These are phyloP conservation scores for Zoanthus sociatus DNA, from an alignment of 92 coral and sea anemone genomes.

Conservation along the genomic window DNA sequence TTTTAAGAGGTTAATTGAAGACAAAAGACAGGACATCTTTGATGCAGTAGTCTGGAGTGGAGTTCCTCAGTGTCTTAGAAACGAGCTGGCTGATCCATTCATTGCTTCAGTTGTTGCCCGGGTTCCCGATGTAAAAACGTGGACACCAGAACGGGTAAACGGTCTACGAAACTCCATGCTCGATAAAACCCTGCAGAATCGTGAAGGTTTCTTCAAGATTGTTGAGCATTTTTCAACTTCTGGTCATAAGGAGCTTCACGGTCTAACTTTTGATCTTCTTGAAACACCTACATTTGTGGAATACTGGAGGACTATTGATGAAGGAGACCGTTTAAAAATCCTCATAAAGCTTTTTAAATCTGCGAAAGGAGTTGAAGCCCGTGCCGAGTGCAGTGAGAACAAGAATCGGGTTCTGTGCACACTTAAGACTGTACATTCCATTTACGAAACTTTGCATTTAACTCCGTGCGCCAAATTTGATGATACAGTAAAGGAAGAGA, in stretches of 20 bases:
- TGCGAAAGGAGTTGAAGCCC: not conserved
- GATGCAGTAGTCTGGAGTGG: slow-evolving; percentile 55
- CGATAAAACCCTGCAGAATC: slow-evolving; percentile 53
- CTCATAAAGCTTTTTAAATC: not conserved
- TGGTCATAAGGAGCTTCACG: slow-evolving; percentile 14
- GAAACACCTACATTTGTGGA: not conserved
- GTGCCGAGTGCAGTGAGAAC: not conserved
- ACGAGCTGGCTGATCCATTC: slow-evolving; percentile 56
- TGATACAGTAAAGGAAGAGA: not conserved
- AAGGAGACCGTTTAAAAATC: not conserved
- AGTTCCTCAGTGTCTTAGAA: slow-evolving; percentile 58
- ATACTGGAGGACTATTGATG: slow-evolving; percentile 29
- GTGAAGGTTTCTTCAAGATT: slow-evolving; percentile 7
- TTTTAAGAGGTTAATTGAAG: slow-evolving; percentile 29
- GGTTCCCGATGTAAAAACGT: slow-evolving; percentile 4
- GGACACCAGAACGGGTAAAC: slow-evolving; percentile 16
- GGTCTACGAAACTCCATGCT: slow-evolving; percentile 37
- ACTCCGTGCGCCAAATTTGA: slow-evolving; percentile 12
- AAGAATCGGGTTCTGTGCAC: not conserved
- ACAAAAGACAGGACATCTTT: slow-evolving; percentile 49
- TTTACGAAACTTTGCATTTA: slow-evolving; percentile 5
- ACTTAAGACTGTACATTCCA: not conserved
- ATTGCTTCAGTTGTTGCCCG: slow-evolving; percentile 42
- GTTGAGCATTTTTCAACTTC: slow-evolving; percentile 12
- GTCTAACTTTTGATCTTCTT: slow-evolving; percentile 11